These are phyloP conservation scores for Chiridota heheva DNA, from an alignment of 35 echinoderm and acorn worm species.

Conservation along the genomic window DNA sequence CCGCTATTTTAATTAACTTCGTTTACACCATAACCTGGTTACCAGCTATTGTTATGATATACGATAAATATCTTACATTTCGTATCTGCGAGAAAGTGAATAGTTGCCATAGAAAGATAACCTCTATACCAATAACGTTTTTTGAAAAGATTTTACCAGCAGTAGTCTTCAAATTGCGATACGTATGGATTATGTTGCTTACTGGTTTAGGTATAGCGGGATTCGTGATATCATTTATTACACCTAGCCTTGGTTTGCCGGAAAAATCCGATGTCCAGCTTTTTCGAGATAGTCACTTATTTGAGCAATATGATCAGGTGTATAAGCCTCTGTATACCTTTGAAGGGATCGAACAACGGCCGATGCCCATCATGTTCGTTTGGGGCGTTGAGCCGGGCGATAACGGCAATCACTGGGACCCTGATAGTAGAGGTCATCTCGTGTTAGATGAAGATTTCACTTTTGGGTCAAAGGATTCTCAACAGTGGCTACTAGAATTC, in stretches of 20 bases:
- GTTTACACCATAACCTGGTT: slow-evolving; percentile 76
- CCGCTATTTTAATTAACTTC: slow-evolving; percentile 73
- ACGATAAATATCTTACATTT: slow-evolving; percentile 53
- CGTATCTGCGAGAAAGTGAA: too few species aligned
- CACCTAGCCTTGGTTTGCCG: slow-evolving; percentile 1
- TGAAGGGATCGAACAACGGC: background rate
- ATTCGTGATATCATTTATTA: slow-evolving; percentile 8
- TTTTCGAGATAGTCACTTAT: background rate
- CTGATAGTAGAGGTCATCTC: slow-evolving; percentile 46
- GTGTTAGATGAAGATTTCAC: slow-evolving; percentile 50
- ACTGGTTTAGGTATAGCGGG: slow-evolving; percentile 12
- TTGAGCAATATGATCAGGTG: slow-evolving; percentile 20
- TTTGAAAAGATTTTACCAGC: slow-evolving; percentile 10
- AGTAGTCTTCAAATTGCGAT: background rate
- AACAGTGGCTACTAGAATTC: slow-evolving; percentile 62
- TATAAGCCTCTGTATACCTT: slow-evolving; percentile 27
- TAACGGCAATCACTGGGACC: slow-evolving; percentile 65
- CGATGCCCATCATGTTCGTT: slow-evolving; percentile 16
- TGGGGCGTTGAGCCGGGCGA: slow-evolving; percentile 57
- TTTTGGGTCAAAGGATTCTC: slow-evolving; percentile 29
- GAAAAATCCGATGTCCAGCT: slow-evolving; percentile 32
- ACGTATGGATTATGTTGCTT: slow-evolving; percentile 25
- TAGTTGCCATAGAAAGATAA: background rate
- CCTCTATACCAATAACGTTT: too few species aligned
- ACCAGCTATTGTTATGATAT: slow-evolving; percentile 73